Base-by-base conservation (phyloP, 2,113 vertebrate genomes). In the Calidris pygmaea region DNA sequence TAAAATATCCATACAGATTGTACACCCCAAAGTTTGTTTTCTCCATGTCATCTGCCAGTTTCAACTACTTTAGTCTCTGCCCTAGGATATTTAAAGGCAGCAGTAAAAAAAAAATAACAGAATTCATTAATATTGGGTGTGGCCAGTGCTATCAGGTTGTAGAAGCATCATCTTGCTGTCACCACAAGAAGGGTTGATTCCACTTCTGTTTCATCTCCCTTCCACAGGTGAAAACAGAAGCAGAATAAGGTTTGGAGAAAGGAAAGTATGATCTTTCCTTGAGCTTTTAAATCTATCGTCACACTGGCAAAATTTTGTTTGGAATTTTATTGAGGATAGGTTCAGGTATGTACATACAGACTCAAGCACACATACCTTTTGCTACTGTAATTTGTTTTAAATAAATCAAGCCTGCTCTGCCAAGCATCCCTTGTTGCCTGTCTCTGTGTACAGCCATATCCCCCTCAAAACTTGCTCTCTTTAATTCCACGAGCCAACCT, bases 291-390 rank as follows among this genome's bases (percentile, higher is more conserved):
- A 78, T 48, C 73, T 53, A 20, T 26, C 27, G 56, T 56, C 43
- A 75, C 23, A 60, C 12, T 39, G 52, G 35, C 22, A 92, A 84
- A 66, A 77, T 32, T 62, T 4, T 2, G 30, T 47, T 85, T 30
- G 26, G 39, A 47, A 34, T 12, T 68, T 65, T 52, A 30, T 56
- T 68, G 35, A 47, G 32, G 24, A 23, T 48, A 26, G 32, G 48
- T 56, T 60, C 67, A 19, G 34, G 55, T 77, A 66, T 29, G 68
- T 58, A 32, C 27, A 53, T 17, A 35, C 5, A 72, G 24, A 56
- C 22, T 62, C 45, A 37, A 0, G 3, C 43, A 56, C 0, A 4
- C 6, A 4, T 29, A 15, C 4, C 29, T 53, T 67, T 74, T 75
- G 27, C 39, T 27, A 60, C 21, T 20, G 16, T 26, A 29, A 10